Percentiles rank a stretch among this genome's conserved stretches.
Evolutionary conservation across 2,888 invertebrate genomes (phyloP).

Genomic region (Chydorus sphaericus): DNA sequence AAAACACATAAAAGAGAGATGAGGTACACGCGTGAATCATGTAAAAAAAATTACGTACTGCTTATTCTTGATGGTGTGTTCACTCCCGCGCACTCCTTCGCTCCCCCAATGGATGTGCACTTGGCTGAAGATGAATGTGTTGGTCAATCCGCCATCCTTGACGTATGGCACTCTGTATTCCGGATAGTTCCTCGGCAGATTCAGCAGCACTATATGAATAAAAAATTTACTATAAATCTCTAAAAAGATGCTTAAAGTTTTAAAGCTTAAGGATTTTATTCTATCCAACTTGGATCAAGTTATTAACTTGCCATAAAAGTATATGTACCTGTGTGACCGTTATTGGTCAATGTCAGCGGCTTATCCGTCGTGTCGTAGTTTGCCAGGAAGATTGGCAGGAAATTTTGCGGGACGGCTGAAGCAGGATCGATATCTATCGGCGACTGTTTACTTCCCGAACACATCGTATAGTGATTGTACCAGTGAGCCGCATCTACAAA

Average conservation of each 20-base stretch:
- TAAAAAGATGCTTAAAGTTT: neutral
- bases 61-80: slow-evolving; percentile 55
- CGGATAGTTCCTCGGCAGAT: neutral
- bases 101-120: slow-evolving; percentile 73
- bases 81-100: slow-evolving; percentile 55
- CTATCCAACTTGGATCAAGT: neutral
- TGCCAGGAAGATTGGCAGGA: slow-evolving; percentile 37
- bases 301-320: neutral
- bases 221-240: no score
- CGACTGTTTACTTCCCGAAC: slow-evolving; percentile 47
- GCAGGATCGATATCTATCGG: slow-evolving; percentile 54
- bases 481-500: slow-evolving; percentile 14
- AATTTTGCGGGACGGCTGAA: slow-evolving; percentile 35
- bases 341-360: slow-evolving; percentile 42
- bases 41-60: slow-evolving; percentile 33
- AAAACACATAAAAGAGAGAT: neutral
- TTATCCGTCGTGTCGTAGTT: slow-evolving; percentile 38
- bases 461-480: slow-evolving; percentile 1
- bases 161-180: slow-evolving; percentile 17
- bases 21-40: neutral
- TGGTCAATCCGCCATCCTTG: slow-evolving; percentile 41
- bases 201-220: neutral
- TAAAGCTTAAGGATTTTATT: neutral
- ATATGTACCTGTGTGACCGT: slow-evolving; percentile 51
- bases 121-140: slow-evolving; percentile 48